Conservation (phyloP, 2,113 vertebrate genomes). For the Turnix velox region DNA sequence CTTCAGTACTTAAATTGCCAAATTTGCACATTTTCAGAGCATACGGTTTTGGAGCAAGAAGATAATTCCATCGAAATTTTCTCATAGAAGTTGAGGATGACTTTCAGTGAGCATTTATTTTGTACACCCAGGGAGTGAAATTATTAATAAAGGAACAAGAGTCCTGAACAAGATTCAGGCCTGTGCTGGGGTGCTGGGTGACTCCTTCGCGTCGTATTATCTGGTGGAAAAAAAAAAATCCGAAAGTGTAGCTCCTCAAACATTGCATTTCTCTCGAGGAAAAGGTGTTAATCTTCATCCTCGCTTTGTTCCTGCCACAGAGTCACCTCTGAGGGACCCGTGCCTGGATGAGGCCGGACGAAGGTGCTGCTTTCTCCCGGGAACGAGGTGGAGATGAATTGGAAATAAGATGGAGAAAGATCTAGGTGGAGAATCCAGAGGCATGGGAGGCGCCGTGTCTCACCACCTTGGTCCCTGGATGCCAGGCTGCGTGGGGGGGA, state of each 20-base stretch:
- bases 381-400: rapidly evolving
- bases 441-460: neutral
- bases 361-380: rapidly evolving
- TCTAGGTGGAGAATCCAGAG: neutral
- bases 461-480: rapidly evolving
- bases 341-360: neutral
- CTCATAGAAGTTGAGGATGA: neutral
- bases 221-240: neutral
- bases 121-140: neutral
- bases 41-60: neutral
- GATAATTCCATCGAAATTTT: neutral
- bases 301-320: neutral
- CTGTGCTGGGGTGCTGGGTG: neutral
- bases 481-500: neutral
- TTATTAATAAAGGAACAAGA: rapidly evolving
- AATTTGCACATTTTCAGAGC: neutral
- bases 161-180: too few relatives aligned
- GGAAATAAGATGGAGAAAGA: neutral
- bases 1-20: neutral
- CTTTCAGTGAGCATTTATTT: rapidly evolving
- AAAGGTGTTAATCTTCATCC: neutral
- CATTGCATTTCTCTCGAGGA: rapidly evolving
- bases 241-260: neutral
- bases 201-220: rapidly evolving
- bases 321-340: rapidly evolving